A percentile compares a stretch with the other conserved stretches of the same genome.
These are phyloP conservation scores for Drosophila santomea DNA, from an alignment of 1,140 invertebrate genomes.

Conservation along the genomic window DNA sequence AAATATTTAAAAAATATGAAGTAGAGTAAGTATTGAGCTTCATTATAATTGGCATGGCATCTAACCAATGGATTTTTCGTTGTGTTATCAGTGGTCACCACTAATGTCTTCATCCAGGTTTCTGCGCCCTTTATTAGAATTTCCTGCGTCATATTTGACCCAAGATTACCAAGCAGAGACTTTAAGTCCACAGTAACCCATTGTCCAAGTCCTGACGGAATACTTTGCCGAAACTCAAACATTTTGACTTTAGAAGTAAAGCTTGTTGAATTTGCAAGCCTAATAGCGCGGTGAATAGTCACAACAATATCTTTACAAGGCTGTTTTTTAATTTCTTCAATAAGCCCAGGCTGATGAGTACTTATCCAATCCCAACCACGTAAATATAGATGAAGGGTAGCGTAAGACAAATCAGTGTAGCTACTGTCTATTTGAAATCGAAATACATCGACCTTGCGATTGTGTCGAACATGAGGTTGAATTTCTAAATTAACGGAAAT, in stretches of 20 bases:
- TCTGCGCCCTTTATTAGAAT: conserved; percentile 89
- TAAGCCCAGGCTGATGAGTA: conserved; percentile 52
- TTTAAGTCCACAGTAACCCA: conserved; percentile 92
- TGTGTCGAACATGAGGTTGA: conserved; percentile 56
- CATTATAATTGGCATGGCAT: not conserved
- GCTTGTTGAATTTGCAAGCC: conserved; percentile 51
- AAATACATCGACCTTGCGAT: conserved; percentile 58
- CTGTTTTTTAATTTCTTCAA: conserved; percentile 40
- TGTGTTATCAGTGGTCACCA: conserved; percentile 59
- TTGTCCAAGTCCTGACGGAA: conserved; percentile 86
- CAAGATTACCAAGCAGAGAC: conserved; percentile 89
- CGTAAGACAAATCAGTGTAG: conserved; percentile 65
- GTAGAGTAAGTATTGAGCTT: not conserved
- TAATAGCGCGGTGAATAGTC: conserved; percentile 48
- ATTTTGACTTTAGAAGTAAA: conserved; percentile 67
- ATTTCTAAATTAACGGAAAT: conserved; percentile 15
- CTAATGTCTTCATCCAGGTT: conserved; percentile 85
- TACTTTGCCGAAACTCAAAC: conserved; percentile 65
- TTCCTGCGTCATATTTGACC: conserved; percentile 89
- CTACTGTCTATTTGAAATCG: conserved; percentile 61
- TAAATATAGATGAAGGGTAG: conserved; percentile 68
- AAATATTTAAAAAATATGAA: conserved; percentile 65
- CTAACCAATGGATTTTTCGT: conserved; percentile 63
- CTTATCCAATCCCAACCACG: conserved; percentile 73
- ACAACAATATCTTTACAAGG: conserved; percentile 56